These are phyloP conservation scores for Nemopilema nomurai DNA, from an alignment of 30 jellyfish, hydroid and myxozoan species.

Conservation along the genomic window DNA sequence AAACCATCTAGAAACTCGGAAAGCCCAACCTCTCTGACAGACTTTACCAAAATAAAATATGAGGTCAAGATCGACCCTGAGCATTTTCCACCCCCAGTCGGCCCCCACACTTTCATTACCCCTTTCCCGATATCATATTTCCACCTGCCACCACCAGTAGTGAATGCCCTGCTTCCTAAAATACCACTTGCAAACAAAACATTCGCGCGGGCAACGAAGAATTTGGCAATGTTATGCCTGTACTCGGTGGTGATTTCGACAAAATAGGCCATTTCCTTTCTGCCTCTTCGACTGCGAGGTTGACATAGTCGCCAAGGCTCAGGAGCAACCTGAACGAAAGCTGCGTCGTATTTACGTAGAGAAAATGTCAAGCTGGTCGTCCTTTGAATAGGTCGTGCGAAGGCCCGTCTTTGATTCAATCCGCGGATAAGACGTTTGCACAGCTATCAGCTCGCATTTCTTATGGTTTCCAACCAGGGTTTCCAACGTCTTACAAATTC, in stretches of 20 bases:
- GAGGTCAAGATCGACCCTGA: no score
- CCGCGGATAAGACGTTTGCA: constrained; percentile 61
- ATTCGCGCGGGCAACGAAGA: neutral
- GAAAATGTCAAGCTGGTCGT: constrained; percentile 51
- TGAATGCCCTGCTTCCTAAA: no score
- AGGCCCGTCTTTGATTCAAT: constrained; percentile 62
- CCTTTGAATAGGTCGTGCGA: constrained; percentile 52
- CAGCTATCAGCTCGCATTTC: constrained; percentile 65
- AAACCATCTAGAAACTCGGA: no score
- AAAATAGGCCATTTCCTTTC: neutral
- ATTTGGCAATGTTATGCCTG: neutral
- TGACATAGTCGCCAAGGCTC: neutral
- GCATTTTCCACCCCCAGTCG: no score
- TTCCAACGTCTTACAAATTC: constrained; percentile 69
- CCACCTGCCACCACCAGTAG: no score
- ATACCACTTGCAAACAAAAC: neutral
- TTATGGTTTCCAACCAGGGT: constrained; percentile 64
- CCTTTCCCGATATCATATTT: no score
- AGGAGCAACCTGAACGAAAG: neutral
- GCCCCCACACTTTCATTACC: no score
- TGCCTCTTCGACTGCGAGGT: neutral
- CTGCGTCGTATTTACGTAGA: constrained; percentile 9
- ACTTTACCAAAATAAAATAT: no score
- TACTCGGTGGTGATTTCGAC: neutral
- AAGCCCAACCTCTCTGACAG: no score